Percentiles rank a stretch among this genome's conserved stretches.
Conservation (phyloP, 2,797 vertebrate genomes). For the Xenopus petersii region DNA sequence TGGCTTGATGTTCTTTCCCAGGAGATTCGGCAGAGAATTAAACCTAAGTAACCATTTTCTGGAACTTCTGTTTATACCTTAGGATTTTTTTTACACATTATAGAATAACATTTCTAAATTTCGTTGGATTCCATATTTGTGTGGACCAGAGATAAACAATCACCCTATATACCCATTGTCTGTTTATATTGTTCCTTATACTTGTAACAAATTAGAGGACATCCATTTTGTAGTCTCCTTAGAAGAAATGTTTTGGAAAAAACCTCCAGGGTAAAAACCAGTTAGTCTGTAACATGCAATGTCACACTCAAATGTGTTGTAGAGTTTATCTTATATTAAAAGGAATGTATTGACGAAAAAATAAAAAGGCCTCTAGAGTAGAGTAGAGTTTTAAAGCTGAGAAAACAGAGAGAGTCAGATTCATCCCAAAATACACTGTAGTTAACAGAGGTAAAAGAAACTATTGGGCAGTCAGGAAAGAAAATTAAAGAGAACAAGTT, state of each 20-base stretch:
- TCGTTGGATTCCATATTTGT: slow-evolving; percentile 50
- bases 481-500: too few species aligned
- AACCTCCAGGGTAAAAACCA: background rate
- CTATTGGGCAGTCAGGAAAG: background rate
- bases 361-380: background rate
- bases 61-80: slow-evolving; percentile 17
- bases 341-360: background rate
- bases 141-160: slow-evolving; percentile 16
- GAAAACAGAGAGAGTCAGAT: background rate
- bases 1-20: slow-evolving; percentile 60
- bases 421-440: background rate
- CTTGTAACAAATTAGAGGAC: background rate
- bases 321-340: background rate
- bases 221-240: background rate
- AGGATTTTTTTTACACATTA: slow-evolving; percentile 47
- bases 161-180: slow-evolving; percentile 20
- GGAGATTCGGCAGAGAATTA: slow-evolving; percentile 59
- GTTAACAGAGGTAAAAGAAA: background rate
- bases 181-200: slow-evolving; percentile 5
- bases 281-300: background rate
- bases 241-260: background rate
- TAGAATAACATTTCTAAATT: slow-evolving; percentile 53
- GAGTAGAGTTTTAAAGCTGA: background rate
- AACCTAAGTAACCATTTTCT: slow-evolving; percentile 59
- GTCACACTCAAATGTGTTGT: background rate